Conservation (phyloP, 2,113 vertebrate genomes). For the Thomomys bottae region DNA sequence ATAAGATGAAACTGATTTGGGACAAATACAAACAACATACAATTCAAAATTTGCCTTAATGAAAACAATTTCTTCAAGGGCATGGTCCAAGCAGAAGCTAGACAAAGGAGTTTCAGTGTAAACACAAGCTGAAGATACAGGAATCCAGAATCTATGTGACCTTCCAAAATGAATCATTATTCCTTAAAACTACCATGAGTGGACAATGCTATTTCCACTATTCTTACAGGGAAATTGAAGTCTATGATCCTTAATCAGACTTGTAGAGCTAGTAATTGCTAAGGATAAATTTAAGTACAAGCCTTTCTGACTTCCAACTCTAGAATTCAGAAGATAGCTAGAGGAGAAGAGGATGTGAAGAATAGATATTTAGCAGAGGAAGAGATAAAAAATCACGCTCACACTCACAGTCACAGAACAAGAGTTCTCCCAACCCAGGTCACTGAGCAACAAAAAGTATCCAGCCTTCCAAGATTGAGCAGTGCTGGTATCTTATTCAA, state of each 20-base stretch:
- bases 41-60: not conserved
- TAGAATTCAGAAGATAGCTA: not conserved
- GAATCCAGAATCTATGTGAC: not conserved
- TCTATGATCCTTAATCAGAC: not conserved
- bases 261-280: not conserved
- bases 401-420: too few relatives aligned
- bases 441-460: not conserved
- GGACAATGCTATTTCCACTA: not conserved
- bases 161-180: constrained; percentile 40
- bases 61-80: constrained; percentile 40
- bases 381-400: too few relatives aligned
- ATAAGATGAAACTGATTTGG: not conserved
- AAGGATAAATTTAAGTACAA: not conserved
- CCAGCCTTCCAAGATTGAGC: not conserved
- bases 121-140: not conserved
- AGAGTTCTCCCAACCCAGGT: not conserved
- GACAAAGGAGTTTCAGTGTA: not conserved
- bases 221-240: not conserved
- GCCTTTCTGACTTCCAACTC: not conserved
- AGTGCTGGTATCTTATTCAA: not conserved
- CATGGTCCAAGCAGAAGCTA: not conserved
- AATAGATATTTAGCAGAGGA: not conserved
- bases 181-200: constrained; percentile 5
- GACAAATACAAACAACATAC: not conserved
- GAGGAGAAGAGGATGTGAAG: not conserved